phyloP scores from a whole-genome alignment of 2,888 invertebrate genomes.

The Clunio marinus region DNA sequence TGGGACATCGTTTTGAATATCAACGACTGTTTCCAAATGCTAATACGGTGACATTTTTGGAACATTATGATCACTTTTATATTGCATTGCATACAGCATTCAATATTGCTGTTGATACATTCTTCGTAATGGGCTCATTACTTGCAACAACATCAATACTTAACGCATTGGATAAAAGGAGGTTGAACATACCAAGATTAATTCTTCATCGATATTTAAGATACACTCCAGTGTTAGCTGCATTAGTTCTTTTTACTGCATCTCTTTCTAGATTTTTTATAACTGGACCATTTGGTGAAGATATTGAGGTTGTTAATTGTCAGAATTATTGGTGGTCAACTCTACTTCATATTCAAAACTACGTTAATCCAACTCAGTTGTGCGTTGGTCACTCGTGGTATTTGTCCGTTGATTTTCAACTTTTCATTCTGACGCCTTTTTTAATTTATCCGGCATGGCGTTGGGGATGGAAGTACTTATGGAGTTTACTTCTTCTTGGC shows the following conservation, averaged over 20 bases:
- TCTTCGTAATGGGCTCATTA: conserved; percentile 60
- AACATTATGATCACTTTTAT: neutral
- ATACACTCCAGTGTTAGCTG: conserved; percentile 56
- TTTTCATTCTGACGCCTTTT: conserved; percentile 56
- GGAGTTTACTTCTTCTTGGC: conserved; percentile 41
- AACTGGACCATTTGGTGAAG: conserved; percentile 48
- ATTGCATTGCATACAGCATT: neutral
- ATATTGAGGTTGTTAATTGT: conserved; percentile 44
- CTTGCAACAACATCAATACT: conserved; percentile 53
- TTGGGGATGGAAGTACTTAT: neutral
- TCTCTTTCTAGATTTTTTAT: conserved; percentile 54
- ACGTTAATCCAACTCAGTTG: conserved; percentile 48
- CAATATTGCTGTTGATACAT: conserved; percentile 55
- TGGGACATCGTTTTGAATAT: conserved; percentile 46
- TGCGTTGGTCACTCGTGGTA: conserved; percentile 59
- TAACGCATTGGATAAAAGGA: conserved; percentile 48
- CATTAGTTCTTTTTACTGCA: conserved; percentile 53
- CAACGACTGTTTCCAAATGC: neutral
- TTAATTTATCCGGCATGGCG: conserved; percentile 52
- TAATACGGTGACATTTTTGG: neutral
- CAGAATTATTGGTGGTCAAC: conserved; percentile 53
- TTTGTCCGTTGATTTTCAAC: conserved; percentile 57
- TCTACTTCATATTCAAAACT: conserved; percentile 54
- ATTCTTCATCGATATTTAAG: conserved; percentile 53
- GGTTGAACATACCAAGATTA: conserved; percentile 45